Base-by-base conservation (phyloP, 2,888 invertebrate species). In the Rhingia campestris region DNA sequence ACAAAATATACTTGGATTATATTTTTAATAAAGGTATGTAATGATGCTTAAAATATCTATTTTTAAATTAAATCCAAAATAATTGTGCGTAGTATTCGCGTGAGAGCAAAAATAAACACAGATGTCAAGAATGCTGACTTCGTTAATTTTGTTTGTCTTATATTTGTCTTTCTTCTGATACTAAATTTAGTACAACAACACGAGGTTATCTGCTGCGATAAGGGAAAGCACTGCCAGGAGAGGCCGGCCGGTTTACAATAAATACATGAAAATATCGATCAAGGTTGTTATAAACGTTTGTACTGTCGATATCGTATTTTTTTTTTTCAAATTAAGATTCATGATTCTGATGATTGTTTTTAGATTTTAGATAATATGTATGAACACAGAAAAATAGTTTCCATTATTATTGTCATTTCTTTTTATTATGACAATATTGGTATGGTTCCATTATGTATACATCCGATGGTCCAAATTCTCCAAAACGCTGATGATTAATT, bases 141-240 rank as follows among this genome's bases (percentile, higher is more conserved):
- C 37, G 22, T 63, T 51, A 33, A n/a, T 6, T 54, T 37, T 41
- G 53, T 56, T 45, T 51, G 14, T 51, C 14, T 56, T 30, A 39
- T 7, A 5, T 61, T 79, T 10, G 53, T 33, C 22, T 22, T 22
- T 67, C 43, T 12, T 63, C 49, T 49, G 54, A 22, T 39, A 72
- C 53, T 54, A 72, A 67, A 77, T 81, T 49, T 73, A 82, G 56
- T 56, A 73, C 35, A 73, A 41, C n/a, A 73, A 53, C 56, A 63
- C 43, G 49, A 79, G 73, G 73, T 63, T 73, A 63, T 77, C 67
- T 39, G 35, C 3, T 43, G 30, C 39, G 81, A 70, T 72, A 72
- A 67, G 63, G 58, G 32, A 53, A 51, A 43, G 54, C 51, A 58
- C 63, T 63, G 75, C 58, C 56, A 61, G 61, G 12, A 80, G 67